Evolutionary conservation across 2,888 invertebrate genomes (phyloP).

Genomic region (Chesias legatella): DNA sequence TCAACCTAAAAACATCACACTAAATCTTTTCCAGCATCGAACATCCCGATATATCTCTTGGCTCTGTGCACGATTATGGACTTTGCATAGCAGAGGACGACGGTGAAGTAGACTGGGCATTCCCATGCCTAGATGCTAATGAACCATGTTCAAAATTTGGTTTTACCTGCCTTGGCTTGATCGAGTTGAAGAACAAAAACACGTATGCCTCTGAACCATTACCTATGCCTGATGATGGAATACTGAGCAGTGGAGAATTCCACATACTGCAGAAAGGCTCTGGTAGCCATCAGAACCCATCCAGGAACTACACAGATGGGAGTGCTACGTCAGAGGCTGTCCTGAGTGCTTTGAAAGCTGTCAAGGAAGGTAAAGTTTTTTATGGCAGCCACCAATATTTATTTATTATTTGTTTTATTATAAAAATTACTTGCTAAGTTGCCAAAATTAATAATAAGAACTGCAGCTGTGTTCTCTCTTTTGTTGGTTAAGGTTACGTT

Average conservation of each 20-base stretch:
- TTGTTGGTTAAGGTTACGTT: no score
- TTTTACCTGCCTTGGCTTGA: constrained; percentile 92
- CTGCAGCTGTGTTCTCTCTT: no score
- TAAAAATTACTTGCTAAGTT: no score
- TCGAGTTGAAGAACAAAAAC: constrained; percentile 83
- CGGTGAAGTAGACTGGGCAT: constrained; percentile 96
- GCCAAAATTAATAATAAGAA: no score
- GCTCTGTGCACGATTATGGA: constrained; percentile 87
- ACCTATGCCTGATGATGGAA: constrained; percentile 63
- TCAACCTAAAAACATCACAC: no score
- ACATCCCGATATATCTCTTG: constrained; percentile 82
- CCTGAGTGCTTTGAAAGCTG: constrained; percentile 64
- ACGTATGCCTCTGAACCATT: constrained; percentile 41
- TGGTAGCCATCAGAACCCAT: constrained; percentile 69
- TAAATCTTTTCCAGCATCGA: constrained; percentile 71
- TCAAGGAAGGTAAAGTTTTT: constrained; percentile 62
- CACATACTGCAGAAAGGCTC: constrained; percentile 54
- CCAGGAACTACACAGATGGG: constrained; percentile 64
- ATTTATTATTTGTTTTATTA: no score
- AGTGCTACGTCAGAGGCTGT: constrained; percentile 73
- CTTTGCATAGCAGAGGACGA: constrained; percentile 97
- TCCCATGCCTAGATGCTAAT: constrained; percentile 92
- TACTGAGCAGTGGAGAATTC: constrained; percentile 43
- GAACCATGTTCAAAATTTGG: constrained; percentile 97
- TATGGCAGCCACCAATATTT: no score